These are phyloP conservation scores for Hemicordylus capensis DNA, from an alignment of 2,113 vertebrate genomes.

Conservation along the genomic window DNA sequence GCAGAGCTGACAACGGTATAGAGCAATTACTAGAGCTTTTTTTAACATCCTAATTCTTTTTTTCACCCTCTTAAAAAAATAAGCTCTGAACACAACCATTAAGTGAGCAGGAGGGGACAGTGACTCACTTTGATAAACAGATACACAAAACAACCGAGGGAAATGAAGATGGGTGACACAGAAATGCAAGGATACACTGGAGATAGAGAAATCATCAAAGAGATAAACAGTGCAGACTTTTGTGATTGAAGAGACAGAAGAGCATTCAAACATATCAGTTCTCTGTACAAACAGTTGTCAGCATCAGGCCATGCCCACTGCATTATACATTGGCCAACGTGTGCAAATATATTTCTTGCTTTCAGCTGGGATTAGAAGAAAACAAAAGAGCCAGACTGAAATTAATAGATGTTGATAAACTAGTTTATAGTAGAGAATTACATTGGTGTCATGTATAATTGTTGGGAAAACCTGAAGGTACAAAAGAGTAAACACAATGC, in stretches of 20 bases:
- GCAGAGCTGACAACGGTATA: neutral
- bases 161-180: neutral
- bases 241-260: slow-evolving; percentile 23
- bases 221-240: neutral
- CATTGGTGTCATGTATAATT: neutral
- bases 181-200: neutral
- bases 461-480: neutral
- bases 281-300: neutral
- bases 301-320: neutral
- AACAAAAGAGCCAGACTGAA: neutral
- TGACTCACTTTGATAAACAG: neutral
- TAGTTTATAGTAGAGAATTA: slow-evolving; percentile 7
- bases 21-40: neutral
- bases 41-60: neutral
- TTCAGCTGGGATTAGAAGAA: neutral
- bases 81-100: neutral
- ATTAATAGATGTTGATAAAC: slow-evolving; percentile 2
- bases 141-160: neutral
- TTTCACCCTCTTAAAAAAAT: neutral
- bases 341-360: neutral
- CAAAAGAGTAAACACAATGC: neutral
- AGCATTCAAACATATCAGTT: slow-evolving; percentile 21
- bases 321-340: neutral
- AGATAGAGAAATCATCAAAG: neutral
- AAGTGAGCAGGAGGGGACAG: neutral